phyloP scores from a whole-genome alignment of 64 coral and sea anemone genomes.

The Anthopleura sola region DNA sequence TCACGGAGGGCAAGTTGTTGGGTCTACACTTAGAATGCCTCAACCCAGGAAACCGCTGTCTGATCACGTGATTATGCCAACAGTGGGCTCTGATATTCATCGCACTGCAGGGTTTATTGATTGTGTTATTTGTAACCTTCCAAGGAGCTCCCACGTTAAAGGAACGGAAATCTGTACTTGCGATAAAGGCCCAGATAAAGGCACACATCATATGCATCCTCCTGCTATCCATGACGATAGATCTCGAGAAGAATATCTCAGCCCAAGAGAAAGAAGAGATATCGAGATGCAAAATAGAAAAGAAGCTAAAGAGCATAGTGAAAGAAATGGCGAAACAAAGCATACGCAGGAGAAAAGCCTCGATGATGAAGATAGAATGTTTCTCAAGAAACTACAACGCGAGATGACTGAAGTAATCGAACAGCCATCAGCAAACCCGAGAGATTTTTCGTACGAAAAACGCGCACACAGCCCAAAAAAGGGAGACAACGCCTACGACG shows the following conservation, averaged over 20 bases:
- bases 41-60: neutral
- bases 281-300: neutral
- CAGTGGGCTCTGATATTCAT: slow-evolving; percentile 34
- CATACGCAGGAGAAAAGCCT: neutral
- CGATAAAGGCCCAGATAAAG: slow-evolving; percentile 13
- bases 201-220: slow-evolving; percentile 22
- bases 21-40: neutral
- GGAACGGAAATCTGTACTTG: slow-evolving; percentile 34
- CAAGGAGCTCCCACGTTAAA: slow-evolving; percentile 34
- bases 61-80: neutral
- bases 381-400: neutral
- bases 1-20: too few relatives aligned
- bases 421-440: neutral
- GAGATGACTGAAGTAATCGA: slow-evolving; percentile 14
- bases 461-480: neutral
- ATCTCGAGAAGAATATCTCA: slow-evolving; percentile 3
- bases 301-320: neutral
- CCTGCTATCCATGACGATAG: slow-evolving; percentile 1
- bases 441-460: slow-evolving; percentile 13
- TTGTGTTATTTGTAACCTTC: slow-evolving; percentile 77
- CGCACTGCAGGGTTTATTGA: slow-evolving; percentile 61
- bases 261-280: neutral
- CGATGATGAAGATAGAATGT: slow-evolving; percentile 9
- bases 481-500: neutral
- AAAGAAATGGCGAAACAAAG: neutral